These are phyloP conservation scores for Linepithema humile DNA, from an alignment of 1,140 invertebrate genomes.

Conservation along the genomic window DNA sequence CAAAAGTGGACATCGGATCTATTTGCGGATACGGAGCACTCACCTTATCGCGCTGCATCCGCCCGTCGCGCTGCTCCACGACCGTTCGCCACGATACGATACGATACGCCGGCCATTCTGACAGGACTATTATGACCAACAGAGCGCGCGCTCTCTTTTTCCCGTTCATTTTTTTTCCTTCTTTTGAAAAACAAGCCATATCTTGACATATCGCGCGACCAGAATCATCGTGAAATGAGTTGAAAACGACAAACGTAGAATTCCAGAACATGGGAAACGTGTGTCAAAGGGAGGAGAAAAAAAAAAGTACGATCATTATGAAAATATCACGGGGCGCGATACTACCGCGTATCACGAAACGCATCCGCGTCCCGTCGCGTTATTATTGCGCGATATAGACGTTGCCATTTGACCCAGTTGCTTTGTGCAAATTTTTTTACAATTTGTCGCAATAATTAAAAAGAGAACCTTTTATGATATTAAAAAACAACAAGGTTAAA, in stretches of 20 bases:
- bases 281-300: not conserved
- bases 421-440: not conserved
- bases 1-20: constrained; percentile 23
- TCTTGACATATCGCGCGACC: constrained; percentile 1
- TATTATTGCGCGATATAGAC: not conserved
- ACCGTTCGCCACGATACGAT: constrained; percentile 4
- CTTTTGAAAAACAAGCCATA: not conserved
- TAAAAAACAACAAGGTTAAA: not conserved
- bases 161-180: not conserved
- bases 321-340: constrained; percentile 12
- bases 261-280: not conserved
- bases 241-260: constrained; percentile 37
- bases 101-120: constrained; percentile 7
- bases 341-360: constrained; percentile 12
- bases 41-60: constrained; percentile 21
- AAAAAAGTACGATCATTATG: constrained; percentile 6
- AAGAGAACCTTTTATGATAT: too few relatives aligned
- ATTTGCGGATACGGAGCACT: constrained; percentile 21
- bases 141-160: not conserved
- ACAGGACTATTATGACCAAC: constrained; percentile 50
- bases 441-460: not conserved
- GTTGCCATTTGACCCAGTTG: too few relatives aligned
- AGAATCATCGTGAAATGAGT: constrained; percentile 35
- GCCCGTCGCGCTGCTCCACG: not conserved
- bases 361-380: not conserved